These are phyloP conservation scores for Pyrocoelia pectoralis DNA, from an alignment of 2,888 invertebrate genomes.

Conservation along the genomic window DNA sequence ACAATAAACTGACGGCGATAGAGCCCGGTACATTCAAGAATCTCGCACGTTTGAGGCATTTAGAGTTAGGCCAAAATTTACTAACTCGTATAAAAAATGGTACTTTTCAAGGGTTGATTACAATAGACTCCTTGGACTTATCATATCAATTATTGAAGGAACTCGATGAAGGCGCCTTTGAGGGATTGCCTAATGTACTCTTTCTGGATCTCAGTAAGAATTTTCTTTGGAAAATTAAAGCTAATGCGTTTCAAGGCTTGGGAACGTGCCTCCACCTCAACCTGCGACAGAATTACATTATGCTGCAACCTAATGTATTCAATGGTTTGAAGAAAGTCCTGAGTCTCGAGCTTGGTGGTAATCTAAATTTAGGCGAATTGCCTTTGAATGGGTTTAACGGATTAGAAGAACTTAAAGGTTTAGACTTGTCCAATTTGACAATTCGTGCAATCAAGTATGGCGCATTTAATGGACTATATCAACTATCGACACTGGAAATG, in stretches of 20 bases:
- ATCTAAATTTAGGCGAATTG: neutral
- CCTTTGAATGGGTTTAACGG: neutral
- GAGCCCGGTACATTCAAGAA: slow-evolving; percentile 18
- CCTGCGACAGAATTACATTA: neutral
- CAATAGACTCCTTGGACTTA: slow-evolving; percentile 3
- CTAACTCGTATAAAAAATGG: slow-evolving; percentile 13
- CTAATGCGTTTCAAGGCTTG: slow-evolving; percentile 12
- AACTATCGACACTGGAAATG: neutral
- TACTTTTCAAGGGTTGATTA: slow-evolving; percentile 14
- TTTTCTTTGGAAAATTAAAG: slow-evolving; percentile 8
- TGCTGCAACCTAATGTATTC: slow-evolving; percentile 12
- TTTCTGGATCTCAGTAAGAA: slow-evolving; percentile 14
- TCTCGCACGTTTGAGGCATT: slow-evolving; percentile 9
- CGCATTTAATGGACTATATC: neutral
- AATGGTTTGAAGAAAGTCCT: slow-evolving; percentile 12
- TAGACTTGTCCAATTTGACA: neutral
- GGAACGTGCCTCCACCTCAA: neutral
- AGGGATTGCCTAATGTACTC: neutral
- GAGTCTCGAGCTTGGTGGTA: neutral
- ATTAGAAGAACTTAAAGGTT: neutral
- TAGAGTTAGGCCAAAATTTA: slow-evolving; percentile 19
- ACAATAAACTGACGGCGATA: slow-evolving; percentile 17
- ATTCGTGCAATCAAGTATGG: neutral
- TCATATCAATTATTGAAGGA: slow-evolving; percentile 1
- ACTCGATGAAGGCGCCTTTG: slow-evolving; percentile 16